A percentile compares a stretch with the other conserved stretches of the same genome.
Conservation (phyloP, 1,140 invertebrate genomes). For the Lepidostoma basale region DNA sequence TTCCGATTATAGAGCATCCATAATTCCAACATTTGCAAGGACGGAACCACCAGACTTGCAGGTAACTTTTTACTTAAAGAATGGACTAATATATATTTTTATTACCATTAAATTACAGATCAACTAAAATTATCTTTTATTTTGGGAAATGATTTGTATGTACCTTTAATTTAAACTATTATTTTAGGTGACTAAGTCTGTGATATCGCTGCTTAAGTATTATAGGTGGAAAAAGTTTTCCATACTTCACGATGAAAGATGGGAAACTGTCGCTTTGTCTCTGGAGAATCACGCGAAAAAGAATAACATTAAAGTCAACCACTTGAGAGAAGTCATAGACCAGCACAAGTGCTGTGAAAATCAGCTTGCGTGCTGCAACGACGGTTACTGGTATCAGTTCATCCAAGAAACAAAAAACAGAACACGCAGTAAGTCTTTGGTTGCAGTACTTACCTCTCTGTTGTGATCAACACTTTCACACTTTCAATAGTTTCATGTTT, state of each 20-base stretch:
- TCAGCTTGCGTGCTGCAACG: conserved; percentile 73
- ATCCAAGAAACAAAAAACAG: conserved; percentile 87
- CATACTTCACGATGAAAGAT: conserved; percentile 85
- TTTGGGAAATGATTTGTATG: no score
- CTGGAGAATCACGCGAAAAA: conserved; percentile 73
- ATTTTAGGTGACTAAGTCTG: conserved; percentile 86
- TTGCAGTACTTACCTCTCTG: no score
- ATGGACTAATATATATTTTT: no score
- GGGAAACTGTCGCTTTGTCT: conserved; percentile 77
- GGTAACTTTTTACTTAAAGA: no score
- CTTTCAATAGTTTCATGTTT: no score
- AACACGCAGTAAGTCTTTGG: conserved; percentile 82
- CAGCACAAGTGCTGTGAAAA: conserved; percentile 76
- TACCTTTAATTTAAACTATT: neutral
- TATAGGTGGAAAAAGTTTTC: conserved; percentile 95
- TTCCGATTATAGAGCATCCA: conserved; percentile 85
- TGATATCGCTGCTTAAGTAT: conserved; percentile 86
- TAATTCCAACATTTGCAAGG: conserved; percentile 89
- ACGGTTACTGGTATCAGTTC: conserved; percentile 80
- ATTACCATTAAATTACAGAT: no score
- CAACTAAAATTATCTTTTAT: no score
- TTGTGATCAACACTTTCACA: no score
- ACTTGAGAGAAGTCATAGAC: conserved; percentile 70
- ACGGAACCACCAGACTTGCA: conserved; percentile 93
- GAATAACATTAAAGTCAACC: conserved; percentile 83